These are phyloP conservation scores for Scaptomyza flava DNA, from an alignment of 2,888 invertebrate genomes.

Conservation along the genomic window DNA sequence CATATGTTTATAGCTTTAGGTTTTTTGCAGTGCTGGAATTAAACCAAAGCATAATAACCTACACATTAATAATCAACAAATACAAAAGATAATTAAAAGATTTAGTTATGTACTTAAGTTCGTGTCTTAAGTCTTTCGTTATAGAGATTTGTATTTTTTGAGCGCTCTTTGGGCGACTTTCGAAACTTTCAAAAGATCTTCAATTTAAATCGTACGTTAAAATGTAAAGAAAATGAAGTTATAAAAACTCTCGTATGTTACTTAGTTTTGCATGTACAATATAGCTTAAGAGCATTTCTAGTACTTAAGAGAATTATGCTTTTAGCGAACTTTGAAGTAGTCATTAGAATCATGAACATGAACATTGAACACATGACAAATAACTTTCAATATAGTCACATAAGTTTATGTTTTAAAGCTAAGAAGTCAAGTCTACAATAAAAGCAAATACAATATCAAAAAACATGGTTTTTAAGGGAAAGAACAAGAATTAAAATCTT, in stretches of 20 bases:
- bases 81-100: conserved; percentile 15
- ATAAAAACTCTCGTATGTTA: conserved; percentile 14
- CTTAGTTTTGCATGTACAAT: conserved; percentile 63
- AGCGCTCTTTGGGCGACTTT: conserved; percentile 52
- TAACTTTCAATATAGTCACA: conserved; percentile 62
- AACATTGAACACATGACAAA: conserved; percentile 34
- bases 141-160: conserved; percentile 71
- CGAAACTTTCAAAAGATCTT: conserved; percentile 80
- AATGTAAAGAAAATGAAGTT: conserved; percentile 3
- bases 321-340: conserved; percentile 56
- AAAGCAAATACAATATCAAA: conserved; percentile 39
- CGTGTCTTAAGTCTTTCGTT: conserved; percentile 81
- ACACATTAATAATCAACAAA: conserved; percentile 12
- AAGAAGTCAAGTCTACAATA: conserved; percentile 65
- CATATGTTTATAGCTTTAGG: conserved; percentile 32
- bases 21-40: conserved; percentile 83
- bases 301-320: conserved; percentile 12
- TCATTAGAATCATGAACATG: conserved; percentile 59
- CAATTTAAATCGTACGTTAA: conserved; percentile 66
- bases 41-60: conserved; percentile 82
- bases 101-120: conserved; percentile 45
- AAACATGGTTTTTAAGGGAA: too few relatives aligned
- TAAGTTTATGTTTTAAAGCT: conserved; percentile 59
- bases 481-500: background rate
- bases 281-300: conserved; percentile 53